Evolutionary conservation across 2,797 vertebrate genomes (phyloP), one percentile per base, ranked within the genome.

Genomic region (Craterocephalus amniculus): DNA sequence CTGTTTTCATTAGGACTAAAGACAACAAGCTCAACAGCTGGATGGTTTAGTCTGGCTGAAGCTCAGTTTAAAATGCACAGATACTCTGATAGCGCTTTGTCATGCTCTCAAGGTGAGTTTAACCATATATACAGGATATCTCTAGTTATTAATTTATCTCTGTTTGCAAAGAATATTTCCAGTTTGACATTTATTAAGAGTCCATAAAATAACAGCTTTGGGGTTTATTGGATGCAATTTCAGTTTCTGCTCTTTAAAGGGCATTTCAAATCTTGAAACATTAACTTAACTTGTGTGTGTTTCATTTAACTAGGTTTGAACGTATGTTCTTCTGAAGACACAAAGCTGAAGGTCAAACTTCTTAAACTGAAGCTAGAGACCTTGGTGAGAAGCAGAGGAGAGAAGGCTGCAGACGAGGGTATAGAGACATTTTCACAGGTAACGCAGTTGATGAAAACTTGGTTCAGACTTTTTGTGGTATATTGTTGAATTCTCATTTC

Each of bases 31-130:
- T 91, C 89, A 49, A 94, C 92, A 58, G 77, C 89, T 59, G 97
- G 94, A 12, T 97, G 96, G 96, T 84, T 51, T 90, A 93, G 90
- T 78, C 87, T 97, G 81, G 96, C 95, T 69, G 90, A 96, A 83
- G 93, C 95, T 61, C 96, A 98, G 63, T 78, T 96, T 77, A 96
- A 95, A 91, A 91, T 96, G 86, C 96, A 98, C 74, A 95, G 87
- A 79, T 90, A 95, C 69, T 87, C 84, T 32, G 95, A 95, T 6
- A 91, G 93, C 69, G 74, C 95, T 51, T n/a, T 73, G 58, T 96
- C 97, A 36, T 97, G 96, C 83, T 94, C 89, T 70, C 93, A 95
- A 95, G 97, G 97, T 98, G 91, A 16, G 63, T 62, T 55, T 66
- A 4, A 20, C 29, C 26, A 3, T 43, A 13, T 58, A 24, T 31